Percentiles rank a stretch among this genome's conserved stretches.
Evolutionary conservation across 2,113 vertebrate genomes (phyloP).

Genomic region (Tamias sibiricus): DNA sequence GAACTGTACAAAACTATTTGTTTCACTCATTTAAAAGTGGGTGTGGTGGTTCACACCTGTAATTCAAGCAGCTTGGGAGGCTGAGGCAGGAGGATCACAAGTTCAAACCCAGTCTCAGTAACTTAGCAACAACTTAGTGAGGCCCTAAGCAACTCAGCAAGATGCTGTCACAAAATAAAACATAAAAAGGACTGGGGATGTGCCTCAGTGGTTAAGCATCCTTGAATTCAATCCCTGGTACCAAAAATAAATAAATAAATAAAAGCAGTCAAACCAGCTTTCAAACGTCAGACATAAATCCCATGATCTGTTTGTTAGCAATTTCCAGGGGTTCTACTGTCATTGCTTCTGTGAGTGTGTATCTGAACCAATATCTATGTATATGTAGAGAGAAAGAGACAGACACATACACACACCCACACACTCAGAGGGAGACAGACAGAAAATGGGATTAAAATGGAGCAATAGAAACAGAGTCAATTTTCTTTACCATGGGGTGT

Average conservation of each 20-base stretch:
- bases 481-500: not conserved
- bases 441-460: not conserved
- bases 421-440: not conserved
- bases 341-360: not conserved
- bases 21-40: not conserved
- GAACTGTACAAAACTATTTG: not conserved
- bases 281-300: not conserved
- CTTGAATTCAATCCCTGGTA: no score
- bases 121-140: no score
- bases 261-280: not conserved
- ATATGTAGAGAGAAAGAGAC: not conserved
- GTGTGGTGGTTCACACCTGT: no score
- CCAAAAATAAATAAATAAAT: no score
- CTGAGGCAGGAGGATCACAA: no score
- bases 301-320: not conserved
- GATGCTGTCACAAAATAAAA: no score
- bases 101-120: no score
- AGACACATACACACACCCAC: not conserved
- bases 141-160: no score
- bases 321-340: not conserved
- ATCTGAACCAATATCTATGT: not conserved
- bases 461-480: not conserved
- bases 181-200: no score
- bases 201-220: no score
- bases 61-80: no score